Evolutionary conservation across 2,797 vertebrate species (phyloP), one percentile per base, ranked within the genome.

Genomic region (Buphagus erythrorhynchus): DNA sequence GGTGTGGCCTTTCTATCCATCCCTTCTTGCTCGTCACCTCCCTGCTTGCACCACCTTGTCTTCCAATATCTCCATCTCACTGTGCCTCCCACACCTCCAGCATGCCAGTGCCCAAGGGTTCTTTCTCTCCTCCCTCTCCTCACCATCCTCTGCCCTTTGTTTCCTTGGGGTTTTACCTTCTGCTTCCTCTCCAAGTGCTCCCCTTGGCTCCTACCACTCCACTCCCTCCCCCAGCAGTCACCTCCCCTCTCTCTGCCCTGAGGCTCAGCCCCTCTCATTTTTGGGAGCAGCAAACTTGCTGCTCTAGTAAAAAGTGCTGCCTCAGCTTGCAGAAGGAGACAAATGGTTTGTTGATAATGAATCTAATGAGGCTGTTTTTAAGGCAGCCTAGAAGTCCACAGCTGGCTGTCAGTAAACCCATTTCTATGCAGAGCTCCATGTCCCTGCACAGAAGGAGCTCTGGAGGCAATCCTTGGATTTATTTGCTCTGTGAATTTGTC

Each of bases 311-410:
- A 35, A 93, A 81, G 14, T 78, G 75, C 84, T 93, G 79, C 46
- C 76, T 92, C 72, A 90, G 85, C 82, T 93, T 71, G 73, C 54
- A 68, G 38, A 51, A 85, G 71, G 33, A 88, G 82, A 83, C 7
- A 0, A 90, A 92, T 57, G 77, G 43, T 33, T 93, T 93, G 75
- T 66, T 95, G 88, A 75, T 74, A 93, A 93, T 0, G 4, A 91
- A 65, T 79, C 83, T 95, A 88, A 96, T 82, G 84, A 92, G 88
- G 79, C 68, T 65, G 61, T 72, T 80, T 89, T 91, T 93, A 87
- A 96, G 68, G 81, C 92, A 95, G 90, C 67, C 36, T 18, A 35
- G 82, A 80, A 89, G 58, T 43, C 91, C 58, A 49, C 95, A 95
- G 92, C 84, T 95, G 82, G 35, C 29, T 76, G 57, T 29, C 89